Percentiles rank a stretch among this genome's conserved stretches.
phyloP scores from a whole-genome alignment of 2,797 vertebrate species.

The Schizopygopsis pylzovi region DNA sequence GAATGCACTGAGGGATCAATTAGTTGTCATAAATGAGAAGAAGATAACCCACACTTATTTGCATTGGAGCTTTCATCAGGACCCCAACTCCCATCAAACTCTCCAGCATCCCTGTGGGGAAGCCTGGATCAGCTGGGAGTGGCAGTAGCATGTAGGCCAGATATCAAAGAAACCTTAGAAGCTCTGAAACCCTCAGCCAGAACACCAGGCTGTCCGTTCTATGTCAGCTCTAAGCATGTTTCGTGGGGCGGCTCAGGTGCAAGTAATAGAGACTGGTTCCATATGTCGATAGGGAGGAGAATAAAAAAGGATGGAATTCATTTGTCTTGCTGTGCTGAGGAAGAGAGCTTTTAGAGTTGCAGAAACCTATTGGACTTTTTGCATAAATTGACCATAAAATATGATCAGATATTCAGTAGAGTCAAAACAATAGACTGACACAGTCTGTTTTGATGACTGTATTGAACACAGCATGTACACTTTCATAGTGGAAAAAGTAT shows the following conservation, averaged over 20 bases:
- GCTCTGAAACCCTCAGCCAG: constrained; percentile 25
- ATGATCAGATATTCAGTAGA: background rate
- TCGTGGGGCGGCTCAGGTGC: background rate
- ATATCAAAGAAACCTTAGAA: constrained; percentile 58
- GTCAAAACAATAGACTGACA: background rate
- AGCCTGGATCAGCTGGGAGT: constrained; percentile 50
- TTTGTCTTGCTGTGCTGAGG: background rate
- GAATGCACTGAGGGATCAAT: constrained; percentile 69
- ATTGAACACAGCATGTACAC: background rate
- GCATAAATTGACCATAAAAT: background rate
- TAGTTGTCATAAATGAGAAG: constrained; percentile 56
- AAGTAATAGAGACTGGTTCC: constrained; percentile 25
- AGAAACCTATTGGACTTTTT: background rate
- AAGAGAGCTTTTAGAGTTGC: background rate
- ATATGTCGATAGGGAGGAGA: too few species aligned
- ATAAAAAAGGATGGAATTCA: too few species aligned
- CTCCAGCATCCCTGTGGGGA: constrained; percentile 37
- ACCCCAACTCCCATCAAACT: constrained; percentile 49
- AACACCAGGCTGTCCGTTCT: background rate
- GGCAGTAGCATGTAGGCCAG: constrained; percentile 40
- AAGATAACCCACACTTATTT: constrained; percentile 57
- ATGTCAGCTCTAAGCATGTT: constrained; percentile 24
- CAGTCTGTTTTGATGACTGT: background rate
- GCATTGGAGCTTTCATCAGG: constrained; percentile 66
- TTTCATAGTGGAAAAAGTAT: background rate